Evolutionary conservation across 2,797 vertebrate genomes (phyloP).

Genomic region (Sebastes diaconus): DNA sequence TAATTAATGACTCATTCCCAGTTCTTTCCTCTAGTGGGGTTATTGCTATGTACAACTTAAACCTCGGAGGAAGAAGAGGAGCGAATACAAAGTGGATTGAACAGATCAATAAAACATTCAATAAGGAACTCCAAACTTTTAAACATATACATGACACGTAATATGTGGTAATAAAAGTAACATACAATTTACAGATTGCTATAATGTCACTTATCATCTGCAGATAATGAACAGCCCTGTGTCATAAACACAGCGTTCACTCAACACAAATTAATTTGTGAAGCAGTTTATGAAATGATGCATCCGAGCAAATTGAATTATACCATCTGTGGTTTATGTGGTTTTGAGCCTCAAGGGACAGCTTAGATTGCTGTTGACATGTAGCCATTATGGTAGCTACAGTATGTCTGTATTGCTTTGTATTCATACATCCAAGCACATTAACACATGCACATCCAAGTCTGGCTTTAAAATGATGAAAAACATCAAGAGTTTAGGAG

Average conservation of each 20-base stretch:
- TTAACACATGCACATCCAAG: slow-evolving; percentile 4
- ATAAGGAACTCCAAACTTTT: slow-evolving; percentile 25
- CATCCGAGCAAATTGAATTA: slow-evolving; percentile 55
- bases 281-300: slow-evolving; percentile 54
- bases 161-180: not conserved
- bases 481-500: not conserved
- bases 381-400: slow-evolving; percentile 38
- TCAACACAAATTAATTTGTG: slow-evolving; percentile 45
- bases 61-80: slow-evolving; percentile 3
- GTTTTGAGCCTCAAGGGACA: slow-evolving; percentile 42
- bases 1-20: slow-evolving; percentile 75
- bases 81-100: slow-evolving; percentile 31
- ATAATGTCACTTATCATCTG: slow-evolving; percentile 18
- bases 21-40: slow-evolving; percentile 42
- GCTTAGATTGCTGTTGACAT: slow-evolving; percentile 43
- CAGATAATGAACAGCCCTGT: slow-evolving; percentile 15
- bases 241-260: slow-evolving; percentile 48
- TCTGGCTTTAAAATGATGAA: not conserved
- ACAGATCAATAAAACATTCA: slow-evolving; percentile 20
- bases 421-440: slow-evolving; percentile 18
- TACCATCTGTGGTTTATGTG: slow-evolving; percentile 61
- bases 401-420: slow-evolving; percentile 30
- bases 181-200: slow-evolving; percentile 17
- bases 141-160: not conserved
- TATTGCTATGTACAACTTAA: slow-evolving; percentile 57